These are phyloP conservation scores for Cecropterus lyciades DNA, from an alignment of 1,140 invertebrate genomes.

Conservation along the genomic window DNA sequence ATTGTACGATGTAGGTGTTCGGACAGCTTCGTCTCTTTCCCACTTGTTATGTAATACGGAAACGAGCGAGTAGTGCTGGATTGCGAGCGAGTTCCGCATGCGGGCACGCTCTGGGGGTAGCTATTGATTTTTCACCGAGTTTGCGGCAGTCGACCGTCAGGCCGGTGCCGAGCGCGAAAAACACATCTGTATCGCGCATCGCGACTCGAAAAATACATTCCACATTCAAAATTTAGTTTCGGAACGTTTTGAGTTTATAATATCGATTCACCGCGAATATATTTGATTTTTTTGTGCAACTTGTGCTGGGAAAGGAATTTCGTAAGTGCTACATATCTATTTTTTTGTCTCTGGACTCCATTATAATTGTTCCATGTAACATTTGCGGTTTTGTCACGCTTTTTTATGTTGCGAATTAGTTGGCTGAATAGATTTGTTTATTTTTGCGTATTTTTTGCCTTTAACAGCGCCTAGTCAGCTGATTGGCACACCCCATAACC, in stretches of 20 bases:
- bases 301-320: conserved; percentile 65
- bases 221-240: conserved; percentile 55
- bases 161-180: conserved; percentile 80
- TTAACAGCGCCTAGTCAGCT: conserved; percentile 59
- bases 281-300: conserved; percentile 55
- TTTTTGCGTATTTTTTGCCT: conserved; percentile 21
- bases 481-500: conserved; percentile 52
- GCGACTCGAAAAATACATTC: conserved; percentile 61
- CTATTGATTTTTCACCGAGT: conserved; percentile 80
- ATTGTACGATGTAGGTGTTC: conserved; percentile 41
- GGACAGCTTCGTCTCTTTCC: conserved; percentile 60
- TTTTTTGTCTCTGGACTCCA: conserved; percentile 48
- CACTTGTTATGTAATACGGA: conserved; percentile 77
- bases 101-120: conserved; percentile 65
- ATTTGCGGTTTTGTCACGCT: conserved; percentile 38
- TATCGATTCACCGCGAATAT: conserved; percentile 29
- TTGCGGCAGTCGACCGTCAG: conserved; percentile 78
- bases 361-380: conserved; percentile 57
- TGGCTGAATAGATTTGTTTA: conserved; percentile 29
- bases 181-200: conserved; percentile 71
- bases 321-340: conserved; percentile 64
- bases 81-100: conserved; percentile 76
- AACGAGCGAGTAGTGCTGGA: conserved; percentile 71
- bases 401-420: conserved; percentile 23
- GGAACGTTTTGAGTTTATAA: conserved; percentile 42